Evolutionary conservation across 2,797 vertebrate genomes (phyloP).

Genomic region (Psittacula echo): DNA sequence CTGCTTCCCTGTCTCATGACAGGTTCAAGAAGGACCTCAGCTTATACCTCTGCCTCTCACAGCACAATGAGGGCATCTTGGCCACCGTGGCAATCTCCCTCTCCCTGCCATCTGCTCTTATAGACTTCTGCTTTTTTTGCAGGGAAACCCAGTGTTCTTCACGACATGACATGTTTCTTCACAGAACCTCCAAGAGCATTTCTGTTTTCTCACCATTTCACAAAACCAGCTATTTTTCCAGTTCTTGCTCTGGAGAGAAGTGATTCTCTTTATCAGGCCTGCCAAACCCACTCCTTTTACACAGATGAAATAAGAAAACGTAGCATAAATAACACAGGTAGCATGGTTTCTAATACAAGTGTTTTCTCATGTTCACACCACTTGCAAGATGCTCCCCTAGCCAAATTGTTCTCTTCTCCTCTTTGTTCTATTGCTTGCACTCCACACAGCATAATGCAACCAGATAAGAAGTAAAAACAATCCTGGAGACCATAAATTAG

Average conservation of each 20-base stretch:
- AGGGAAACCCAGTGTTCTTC: not conserved
- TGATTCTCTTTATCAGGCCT: not conserved
- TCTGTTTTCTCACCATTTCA: not conserved
- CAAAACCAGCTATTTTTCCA: not conserved
- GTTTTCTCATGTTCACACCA: not conserved
- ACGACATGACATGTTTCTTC: not conserved
- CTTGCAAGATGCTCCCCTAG: not conserved
- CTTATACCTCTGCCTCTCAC: not conserved
- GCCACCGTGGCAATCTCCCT: not conserved
- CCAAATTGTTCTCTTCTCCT: not conserved
- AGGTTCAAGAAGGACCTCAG: not conserved
- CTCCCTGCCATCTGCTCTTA: not conserved
- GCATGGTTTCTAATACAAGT: not conserved
- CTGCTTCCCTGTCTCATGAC: not conserved
- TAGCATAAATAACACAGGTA: not conserved
- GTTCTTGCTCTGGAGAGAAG: not conserved
- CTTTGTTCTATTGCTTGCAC: not conserved
- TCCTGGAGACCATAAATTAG: not conserved
- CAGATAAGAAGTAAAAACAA: not conserved
- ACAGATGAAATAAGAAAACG: not conserved
- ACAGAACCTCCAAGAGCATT: not conserved
- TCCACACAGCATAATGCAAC: not conserved
- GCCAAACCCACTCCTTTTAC: not conserved
- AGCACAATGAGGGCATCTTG: not conserved
- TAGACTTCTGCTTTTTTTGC: not conserved